phyloP scores from a whole-genome alignment of 2,113 vertebrate species.

The Myodes glareolus region DNA sequence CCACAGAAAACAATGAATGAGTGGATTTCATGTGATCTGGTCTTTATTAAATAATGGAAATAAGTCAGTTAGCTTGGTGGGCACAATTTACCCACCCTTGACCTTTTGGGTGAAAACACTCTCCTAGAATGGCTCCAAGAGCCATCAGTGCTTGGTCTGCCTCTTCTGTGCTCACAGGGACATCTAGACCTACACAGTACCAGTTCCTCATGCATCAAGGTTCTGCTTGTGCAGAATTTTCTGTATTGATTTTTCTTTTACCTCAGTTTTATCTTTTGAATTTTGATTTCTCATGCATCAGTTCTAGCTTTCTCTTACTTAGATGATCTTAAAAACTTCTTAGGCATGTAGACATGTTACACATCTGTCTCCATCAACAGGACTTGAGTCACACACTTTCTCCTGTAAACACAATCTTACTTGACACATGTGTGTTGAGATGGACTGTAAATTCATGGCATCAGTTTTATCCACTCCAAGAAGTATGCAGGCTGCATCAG shows the following conservation, averaged over 20 bases:
- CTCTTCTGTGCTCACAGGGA: neutral
- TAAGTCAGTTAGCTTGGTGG: neutral
- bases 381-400: neutral
- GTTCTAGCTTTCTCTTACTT: neutral
- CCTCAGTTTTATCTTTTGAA: neutral
- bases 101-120: neutral
- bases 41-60: neutral
- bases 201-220: neutral
- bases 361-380: neutral
- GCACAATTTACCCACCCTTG: neutral
- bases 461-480: neutral
- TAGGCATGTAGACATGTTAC: neutral
- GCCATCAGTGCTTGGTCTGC: neutral
- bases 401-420: neutral
- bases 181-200: neutral
- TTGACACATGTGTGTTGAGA: neutral
- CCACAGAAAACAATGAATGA: neutral
- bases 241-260: neutral
- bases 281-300: neutral
- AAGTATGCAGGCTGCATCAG: neutral
- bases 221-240: neutral
- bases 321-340: neutral
- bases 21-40: neutral
- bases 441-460: neutral
- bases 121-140: neutral